Base-by-base conservation (phyloP, 2,797 vertebrate species). In the Sebastes flavidus region DNA sequence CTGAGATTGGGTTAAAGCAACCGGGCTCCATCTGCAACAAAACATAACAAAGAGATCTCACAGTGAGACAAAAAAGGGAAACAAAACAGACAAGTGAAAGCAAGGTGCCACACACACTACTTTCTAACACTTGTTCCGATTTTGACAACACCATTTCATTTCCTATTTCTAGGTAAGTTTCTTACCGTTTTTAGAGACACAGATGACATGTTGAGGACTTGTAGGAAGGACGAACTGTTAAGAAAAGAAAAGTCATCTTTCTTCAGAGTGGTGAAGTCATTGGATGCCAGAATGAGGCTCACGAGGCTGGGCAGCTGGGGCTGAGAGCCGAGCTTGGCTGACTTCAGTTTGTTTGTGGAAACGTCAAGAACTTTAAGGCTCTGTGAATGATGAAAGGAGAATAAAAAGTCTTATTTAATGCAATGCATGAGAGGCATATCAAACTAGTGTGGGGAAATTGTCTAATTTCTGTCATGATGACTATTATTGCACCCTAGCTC, bases 361-460 rank as follows among this genome's bases (percentile, higher is more conserved):
- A 99, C 90, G 49, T 99, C 97, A 72, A 99, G 93, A 87, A 88
- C 92, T 49, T 71, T 89, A 89, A 99, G 94, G 67, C 87, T 97
- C 98, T 99, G 88, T 55, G n/a, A 72, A 84, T 46, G 25, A 72
- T 54, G 10, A 52, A 69, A 73, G 18, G 22, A 80, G 8, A 72
- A 85, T 60, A 7, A 46, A 29, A 62, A 34, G 18, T 12, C 6
- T 59, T 27, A 70, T 49, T 54, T 27, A 59, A 67, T 18, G 12
- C 20, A 32, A 24, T n/a, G 8, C 25, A 42, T 30, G 25, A 29
- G 5, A 42, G 8, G 22, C 8, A 13, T 7, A 54, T 62, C 25
- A 34, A 56, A 78, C 16, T 16, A 38, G 4, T 22, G 20, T 69
- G n/a, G 12, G 25, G 18, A 13, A 49, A 62, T 27, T 32, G 58